A percentile compares a stretch with the other conserved stretches of the same genome.
These are phyloP conservation scores for Sipha maydis DNA, from an alignment of 2,888 invertebrate species.

Conservation along the genomic window DNA sequence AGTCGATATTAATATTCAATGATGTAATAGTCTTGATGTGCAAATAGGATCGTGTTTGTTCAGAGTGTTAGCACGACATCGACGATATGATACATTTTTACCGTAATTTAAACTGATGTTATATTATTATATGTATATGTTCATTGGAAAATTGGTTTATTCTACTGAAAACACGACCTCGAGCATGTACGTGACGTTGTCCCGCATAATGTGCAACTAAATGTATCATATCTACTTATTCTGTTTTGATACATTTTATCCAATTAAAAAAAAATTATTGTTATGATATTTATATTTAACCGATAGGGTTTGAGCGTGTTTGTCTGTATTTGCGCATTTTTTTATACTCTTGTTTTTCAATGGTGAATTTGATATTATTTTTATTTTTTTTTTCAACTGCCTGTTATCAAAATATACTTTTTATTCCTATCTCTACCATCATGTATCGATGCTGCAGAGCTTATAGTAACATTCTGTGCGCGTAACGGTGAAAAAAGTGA, in stretches of 20 bases:
- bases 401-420: background rate
- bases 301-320: background rate
- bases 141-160: background rate
- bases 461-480: slow-evolving; percentile 14
- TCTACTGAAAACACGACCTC: background rate
- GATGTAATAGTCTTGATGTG: background rate
- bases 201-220: background rate
- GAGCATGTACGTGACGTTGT: background rate
- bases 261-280: background rate
- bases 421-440: background rate
- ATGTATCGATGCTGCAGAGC: background rate
- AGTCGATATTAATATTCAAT: background rate
- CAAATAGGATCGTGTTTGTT: background rate
- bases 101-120: background rate
- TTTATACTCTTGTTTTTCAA: background rate
- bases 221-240: background rate
- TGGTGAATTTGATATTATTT: background rate
- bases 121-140: background rate
- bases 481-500: slow-evolving; percentile 23
- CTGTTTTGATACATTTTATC: background rate
- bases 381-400: background rate
- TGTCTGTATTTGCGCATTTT: background rate
- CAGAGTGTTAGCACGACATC: background rate
- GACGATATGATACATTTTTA: background rate
- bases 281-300: background rate